Evolutionary conservation across 2,797 vertebrate genomes (phyloP).

Genomic region (Rhinogobio ventralis): DNA sequence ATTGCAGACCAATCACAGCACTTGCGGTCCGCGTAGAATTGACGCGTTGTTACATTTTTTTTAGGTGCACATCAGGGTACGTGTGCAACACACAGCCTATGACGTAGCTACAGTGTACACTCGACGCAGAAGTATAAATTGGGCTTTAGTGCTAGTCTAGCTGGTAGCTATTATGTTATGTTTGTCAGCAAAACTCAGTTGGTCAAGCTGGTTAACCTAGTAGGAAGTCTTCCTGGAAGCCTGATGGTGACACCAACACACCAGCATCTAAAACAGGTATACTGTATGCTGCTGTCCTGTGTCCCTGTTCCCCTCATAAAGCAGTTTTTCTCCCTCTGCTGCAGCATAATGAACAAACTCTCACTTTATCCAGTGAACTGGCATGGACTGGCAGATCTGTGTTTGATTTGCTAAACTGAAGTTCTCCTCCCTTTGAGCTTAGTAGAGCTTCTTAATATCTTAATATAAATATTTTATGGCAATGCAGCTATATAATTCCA

Average conservation of each 20-base stretch:
- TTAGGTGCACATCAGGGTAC: too few relatives aligned
- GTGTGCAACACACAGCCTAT: too few relatives aligned
- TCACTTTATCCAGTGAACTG: not conserved
- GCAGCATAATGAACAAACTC: not conserved
- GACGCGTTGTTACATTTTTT: too few relatives aligned
- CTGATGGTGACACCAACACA: not conserved
- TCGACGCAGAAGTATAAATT: too few relatives aligned
- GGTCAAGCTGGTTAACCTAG: not conserved
- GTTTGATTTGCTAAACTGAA: not conserved
- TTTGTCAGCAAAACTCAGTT: not conserved
- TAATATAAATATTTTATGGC: not conserved
- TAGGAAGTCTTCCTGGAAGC: not conserved
- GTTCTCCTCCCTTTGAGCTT: not conserved
- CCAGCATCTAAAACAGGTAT: not conserved
- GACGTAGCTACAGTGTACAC: too few relatives aligned
- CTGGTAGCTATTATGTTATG: not conserved
- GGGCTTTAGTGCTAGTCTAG: not conserved
- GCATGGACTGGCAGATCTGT: not conserved
- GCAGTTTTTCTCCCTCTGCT: constrained; percentile 14
- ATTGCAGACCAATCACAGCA: too few relatives aligned
- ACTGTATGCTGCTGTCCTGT: not conserved
- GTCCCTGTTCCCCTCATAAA: not conserved
- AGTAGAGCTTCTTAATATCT: not conserved
- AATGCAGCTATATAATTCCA: not conserved
- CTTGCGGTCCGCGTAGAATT: too few relatives aligned